Evolutionary conservation across 2,888 invertebrate genomes (phyloP).

Genomic region (Merodon equestris): DNA sequence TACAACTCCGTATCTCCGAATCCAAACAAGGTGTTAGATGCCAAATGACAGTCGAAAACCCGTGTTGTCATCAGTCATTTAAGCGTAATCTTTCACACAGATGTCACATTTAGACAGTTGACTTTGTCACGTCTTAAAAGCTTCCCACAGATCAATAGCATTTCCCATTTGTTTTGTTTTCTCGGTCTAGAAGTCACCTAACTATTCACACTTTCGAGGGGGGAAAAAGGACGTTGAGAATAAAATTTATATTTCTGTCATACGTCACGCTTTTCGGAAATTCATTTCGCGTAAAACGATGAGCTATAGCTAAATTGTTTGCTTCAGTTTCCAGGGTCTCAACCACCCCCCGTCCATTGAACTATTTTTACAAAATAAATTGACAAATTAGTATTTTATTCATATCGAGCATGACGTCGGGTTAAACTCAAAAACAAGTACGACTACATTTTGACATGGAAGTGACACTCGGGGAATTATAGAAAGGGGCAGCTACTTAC

Average conservation of each 20-base stretch:
- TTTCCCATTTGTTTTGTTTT: no score
- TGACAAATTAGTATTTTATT: slow-evolving; percentile 61
- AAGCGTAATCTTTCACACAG: slow-evolving; percentile 3
- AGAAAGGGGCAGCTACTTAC: background rate
- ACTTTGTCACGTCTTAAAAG: no score
- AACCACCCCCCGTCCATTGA: background rate
- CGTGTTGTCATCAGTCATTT: slow-evolving; percentile 34
- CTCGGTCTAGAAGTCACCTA: no score
- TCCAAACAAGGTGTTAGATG: background rate
- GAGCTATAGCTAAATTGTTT: slow-evolving; percentile 20
- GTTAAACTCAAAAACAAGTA: slow-evolving; percentile 1
- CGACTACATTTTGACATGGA: slow-evolving; percentile 30
- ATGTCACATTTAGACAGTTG: no score
- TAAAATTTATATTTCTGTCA: slow-evolving; percentile 5
- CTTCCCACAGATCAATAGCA: no score
- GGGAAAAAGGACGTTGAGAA: no score
- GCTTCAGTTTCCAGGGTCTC: slow-evolving; percentile 56
- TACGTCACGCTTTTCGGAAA: slow-evolving; percentile 53
- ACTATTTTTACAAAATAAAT: slow-evolving; percentile 21
- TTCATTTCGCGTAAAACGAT: slow-evolving; percentile 52
- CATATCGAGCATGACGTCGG: slow-evolving; percentile 14
- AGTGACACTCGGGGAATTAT: slow-evolving; percentile 31
- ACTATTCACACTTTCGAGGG: no score
- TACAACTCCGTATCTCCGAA: no score
- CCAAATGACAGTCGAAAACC: slow-evolving; percentile 20